Evolutionary conservation across 2,888 invertebrate species (phyloP).

Genomic region (Acanthococcus lagerstroemiae): DNA sequence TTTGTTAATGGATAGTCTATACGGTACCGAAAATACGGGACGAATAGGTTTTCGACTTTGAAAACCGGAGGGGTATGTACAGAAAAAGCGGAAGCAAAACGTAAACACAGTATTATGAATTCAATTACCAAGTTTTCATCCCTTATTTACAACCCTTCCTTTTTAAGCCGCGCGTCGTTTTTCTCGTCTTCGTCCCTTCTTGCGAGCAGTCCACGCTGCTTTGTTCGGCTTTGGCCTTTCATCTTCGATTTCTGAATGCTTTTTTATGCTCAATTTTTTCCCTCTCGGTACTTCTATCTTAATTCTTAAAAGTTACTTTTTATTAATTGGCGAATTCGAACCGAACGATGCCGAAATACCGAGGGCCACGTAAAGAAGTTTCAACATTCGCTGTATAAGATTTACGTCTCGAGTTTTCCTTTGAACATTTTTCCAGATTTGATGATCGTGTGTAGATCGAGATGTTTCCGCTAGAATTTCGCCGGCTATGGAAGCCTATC

Average conservation of each 20-base stretch:
- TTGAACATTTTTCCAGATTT: no score
- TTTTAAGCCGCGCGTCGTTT: neutral
- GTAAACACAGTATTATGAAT: conserved; percentile 12
- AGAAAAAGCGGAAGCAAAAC: conserved; percentile 7
- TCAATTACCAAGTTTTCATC: conserved; percentile 14
- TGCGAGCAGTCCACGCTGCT: neutral
- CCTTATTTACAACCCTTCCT: conserved; percentile 14
- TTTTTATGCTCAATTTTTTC: neutral
- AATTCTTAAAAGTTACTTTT: no score
- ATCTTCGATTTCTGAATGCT: neutral
- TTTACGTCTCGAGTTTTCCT: no score
- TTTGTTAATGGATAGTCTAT: conserved; percentile 7
- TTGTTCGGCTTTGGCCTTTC: neutral
- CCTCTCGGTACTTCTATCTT: no score
- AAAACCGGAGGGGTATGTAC: neutral
- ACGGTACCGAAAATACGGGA: neutral
- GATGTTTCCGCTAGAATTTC: no score
- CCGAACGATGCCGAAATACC: no score
- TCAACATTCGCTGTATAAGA: no score
- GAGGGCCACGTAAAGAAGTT: no score
- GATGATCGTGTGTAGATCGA: no score
- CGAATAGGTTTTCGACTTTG: neutral
- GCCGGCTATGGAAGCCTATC: no score
- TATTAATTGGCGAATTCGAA: no score
- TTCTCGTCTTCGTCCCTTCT: neutral